Base-by-base conservation (phyloP, 2,797 vertebrate genomes). In the Centroberyx gerrardi region DNA sequence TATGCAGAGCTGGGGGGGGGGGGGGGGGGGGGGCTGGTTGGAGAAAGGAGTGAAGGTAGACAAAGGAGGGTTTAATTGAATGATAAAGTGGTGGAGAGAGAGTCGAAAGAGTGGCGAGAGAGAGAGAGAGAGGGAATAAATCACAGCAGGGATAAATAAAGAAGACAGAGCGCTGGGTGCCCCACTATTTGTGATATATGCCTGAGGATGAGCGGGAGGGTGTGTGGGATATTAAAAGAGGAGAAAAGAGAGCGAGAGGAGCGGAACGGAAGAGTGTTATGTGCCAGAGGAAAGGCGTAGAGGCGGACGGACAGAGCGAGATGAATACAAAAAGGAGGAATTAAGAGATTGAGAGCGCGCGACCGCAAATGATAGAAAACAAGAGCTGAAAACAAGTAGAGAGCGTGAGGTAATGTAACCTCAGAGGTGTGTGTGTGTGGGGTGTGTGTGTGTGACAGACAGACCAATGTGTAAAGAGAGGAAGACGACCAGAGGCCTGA, bases 21-120 rank as follows among this genome's bases (percentile, higher is more conserved):
- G 53, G 33, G 54, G 62, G 53, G 60, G 44, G 68, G 38, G 44
- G 44, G 2, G n/a, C 10, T 10, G 18, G 77, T 17, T 8, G 28
- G 8, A 58, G 62, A 76, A 71, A 73, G 72, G 80, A 69, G 74
- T 68, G 85, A 83, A 84, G 28, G 72, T 48, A 90, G 87, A 93
- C 63, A 90, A 91, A 92, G 84, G 83, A 86, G 90, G 80, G 82
- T 87, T 90, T 92, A 92, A 92, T 91, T 92, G 88, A 93, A 92
- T 91, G 90, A 93, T 90, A 84, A 91, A 92, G 86, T 79, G 87
- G 70, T 59, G 59, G 66, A 80, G 80, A 79, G 80, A 76, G 64
- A 78, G 80, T 76, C 69, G 82, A 83, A 83, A 82, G 82, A 73
- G 74, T 66, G 70, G 63, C 68, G 66, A 73, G 74, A 78, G 78